Conservation (phyloP, 2,888 invertebrate genomes). For the Meganola albula region DNA sequence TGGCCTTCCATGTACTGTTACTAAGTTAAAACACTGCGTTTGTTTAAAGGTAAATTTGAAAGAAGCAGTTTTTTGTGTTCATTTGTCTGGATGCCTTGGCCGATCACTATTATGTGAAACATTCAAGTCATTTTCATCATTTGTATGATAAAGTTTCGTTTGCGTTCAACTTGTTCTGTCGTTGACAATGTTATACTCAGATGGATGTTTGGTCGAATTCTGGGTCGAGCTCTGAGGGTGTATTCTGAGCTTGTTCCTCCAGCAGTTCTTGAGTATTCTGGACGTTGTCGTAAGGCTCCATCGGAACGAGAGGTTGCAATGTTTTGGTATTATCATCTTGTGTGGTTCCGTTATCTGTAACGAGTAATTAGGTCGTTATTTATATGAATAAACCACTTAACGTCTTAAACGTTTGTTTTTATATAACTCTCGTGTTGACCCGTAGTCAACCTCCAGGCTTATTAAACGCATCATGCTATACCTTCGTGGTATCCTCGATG, state of each 20-base stretch:
- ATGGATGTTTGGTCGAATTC: neutral
- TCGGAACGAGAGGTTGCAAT: neutral
- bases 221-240: neutral
- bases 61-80: too few species aligned
- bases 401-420: neutral
- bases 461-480: constrained; percentile 4
- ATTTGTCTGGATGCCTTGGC: too few species aligned
- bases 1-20: constrained; percentile 4
- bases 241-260: neutral
- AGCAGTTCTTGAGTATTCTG: neutral
- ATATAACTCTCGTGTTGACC: neutral
- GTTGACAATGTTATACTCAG: constrained; percentile 2
- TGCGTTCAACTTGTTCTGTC: constrained; percentile 1
- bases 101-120: constrained; percentile 1
- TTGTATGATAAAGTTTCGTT: neutral
- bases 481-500: constrained; percentile 7
- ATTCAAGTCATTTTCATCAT: neutral
- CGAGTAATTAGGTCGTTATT: constrained; percentile 1
- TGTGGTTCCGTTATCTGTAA: constrained; percentile 2
- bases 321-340: neutral
- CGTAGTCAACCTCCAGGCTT: constrained; percentile 4
- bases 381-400: neutral
- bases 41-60: too few species aligned
- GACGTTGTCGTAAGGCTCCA: neutral
- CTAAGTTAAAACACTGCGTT: too few species aligned